Evolutionary conservation across 1,140 invertebrate genomes (phyloP), one percentile per base, ranked within the genome.

Genomic region (Euschistus heros): DNA sequence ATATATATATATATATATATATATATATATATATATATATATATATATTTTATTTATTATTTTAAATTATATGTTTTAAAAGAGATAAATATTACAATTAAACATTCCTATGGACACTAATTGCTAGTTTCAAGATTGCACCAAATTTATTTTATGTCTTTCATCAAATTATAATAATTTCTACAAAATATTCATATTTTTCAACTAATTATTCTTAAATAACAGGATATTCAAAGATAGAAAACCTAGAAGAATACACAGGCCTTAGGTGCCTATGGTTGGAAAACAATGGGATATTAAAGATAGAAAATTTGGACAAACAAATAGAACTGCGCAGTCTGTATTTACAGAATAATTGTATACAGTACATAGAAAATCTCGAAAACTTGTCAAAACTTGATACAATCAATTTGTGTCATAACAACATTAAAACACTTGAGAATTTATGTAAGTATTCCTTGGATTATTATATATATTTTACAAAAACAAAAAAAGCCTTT

Each of bases 191-290:
- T 18, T 46, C 47, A 18, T n/a, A n/a, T n/a, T 20, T 54, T 54
- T 17, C 1, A 54, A 22, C 18, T 54, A 54, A 69, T 54, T n/a
- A 17, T 54, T n/a, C 61, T 64, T 17, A 61, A 52, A 74, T 74
- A 30, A 13, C 69, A 91, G 91, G 85, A 66, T 91, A 89, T 74
- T 82, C 80, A 20, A 84, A 82, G 71, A 97, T 98, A 69, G 93
- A 97, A 77, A 91, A 92, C 75, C 76, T 98, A 37, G 92, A 96
- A 67, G 91, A 93, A 71, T 97, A 97, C 72, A 93, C 87, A 0
- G 93, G 91, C 0, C 76, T 98, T 0, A 94, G 88, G 75, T 93
- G 90, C 71, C 77, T 98, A 1, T 98, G 93, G 87, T 75, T 98
- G 7, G 92, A 97, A 77, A 89, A 87, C 73, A 98, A 98, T 79